Conservation (phyloP, 2,113 vertebrate species). For the Neomonachus schauinslandi region DNA sequence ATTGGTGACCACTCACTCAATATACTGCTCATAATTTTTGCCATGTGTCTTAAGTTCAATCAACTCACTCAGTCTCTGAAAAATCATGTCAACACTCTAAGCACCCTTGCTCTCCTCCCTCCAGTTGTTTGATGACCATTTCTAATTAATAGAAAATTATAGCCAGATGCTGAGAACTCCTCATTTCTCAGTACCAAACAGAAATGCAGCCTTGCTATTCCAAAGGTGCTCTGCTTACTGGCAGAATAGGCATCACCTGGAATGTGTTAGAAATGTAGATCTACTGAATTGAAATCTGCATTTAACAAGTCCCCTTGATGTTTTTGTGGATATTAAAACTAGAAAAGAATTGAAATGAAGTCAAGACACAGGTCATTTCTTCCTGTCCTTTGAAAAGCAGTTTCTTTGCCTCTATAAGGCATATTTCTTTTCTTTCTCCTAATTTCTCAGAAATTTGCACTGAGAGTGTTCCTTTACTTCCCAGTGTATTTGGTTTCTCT, state of each 20-base stretch:
- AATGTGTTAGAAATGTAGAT: neutral
- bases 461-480: neutral
- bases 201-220: neutral
- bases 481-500: neutral
- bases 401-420: neutral
- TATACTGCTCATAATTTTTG: neutral
- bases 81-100: neutral
- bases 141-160: slow-evolving; percentile 32
- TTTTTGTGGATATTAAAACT: neutral
- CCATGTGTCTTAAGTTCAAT: neutral
- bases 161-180: neutral
- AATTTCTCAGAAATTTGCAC: neutral
- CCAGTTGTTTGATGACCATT: neutral
- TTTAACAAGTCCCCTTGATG: neutral
- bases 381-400: neutral
- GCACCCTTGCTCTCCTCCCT: neutral
- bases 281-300: neutral
- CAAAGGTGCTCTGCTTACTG: neutral
- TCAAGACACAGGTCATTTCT: neutral
- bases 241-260: neutral
- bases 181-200: neutral
- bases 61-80: neutral
- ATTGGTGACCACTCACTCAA: neutral
- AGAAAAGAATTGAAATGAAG: neutral
- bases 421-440: neutral